Conservation (phyloP, 2,888 invertebrate genomes). For the Acanthosepion lycidas region DNA sequence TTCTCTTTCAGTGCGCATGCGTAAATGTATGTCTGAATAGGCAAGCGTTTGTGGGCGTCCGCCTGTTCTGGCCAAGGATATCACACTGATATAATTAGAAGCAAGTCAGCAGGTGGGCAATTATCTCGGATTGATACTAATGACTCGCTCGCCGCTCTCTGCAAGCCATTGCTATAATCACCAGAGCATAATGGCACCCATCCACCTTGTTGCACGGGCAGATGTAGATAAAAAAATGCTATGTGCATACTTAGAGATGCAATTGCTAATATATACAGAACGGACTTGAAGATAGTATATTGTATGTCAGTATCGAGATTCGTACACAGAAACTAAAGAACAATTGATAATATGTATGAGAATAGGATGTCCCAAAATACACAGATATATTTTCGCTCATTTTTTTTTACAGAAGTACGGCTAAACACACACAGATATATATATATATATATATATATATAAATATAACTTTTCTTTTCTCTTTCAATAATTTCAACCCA, state of each 20-base stretch:
- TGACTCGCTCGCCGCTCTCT: conserved; percentile 1
- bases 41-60: not conserved
- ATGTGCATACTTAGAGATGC: not conserved
- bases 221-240: not conserved
- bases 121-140: conserved; percentile 20
- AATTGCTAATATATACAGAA: not conserved
- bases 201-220: not conserved
- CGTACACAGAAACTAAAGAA: no score
- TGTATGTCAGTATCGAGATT: no score
- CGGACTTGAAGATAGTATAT: not conserved
- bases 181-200: not conserved
- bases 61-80: not conserved
- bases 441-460: no score
- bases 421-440: no score
- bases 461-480: no score
- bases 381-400: no score
- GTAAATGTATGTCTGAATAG: not conserved
- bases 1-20: not conserved
- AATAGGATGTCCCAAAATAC: no score
- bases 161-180: conserved; percentile 12
- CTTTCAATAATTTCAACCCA: no score
- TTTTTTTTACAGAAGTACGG: no score
- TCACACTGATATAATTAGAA: conserved; percentile 22
- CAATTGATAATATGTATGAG: no score
- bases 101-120: not conserved